A percentile compares a stretch with the other conserved stretches of the same genome.
These are phyloP conservation scores for Zaprionus inermis DNA, from an alignment of 1,140 invertebrate species.

Conservation along the genomic window DNA sequence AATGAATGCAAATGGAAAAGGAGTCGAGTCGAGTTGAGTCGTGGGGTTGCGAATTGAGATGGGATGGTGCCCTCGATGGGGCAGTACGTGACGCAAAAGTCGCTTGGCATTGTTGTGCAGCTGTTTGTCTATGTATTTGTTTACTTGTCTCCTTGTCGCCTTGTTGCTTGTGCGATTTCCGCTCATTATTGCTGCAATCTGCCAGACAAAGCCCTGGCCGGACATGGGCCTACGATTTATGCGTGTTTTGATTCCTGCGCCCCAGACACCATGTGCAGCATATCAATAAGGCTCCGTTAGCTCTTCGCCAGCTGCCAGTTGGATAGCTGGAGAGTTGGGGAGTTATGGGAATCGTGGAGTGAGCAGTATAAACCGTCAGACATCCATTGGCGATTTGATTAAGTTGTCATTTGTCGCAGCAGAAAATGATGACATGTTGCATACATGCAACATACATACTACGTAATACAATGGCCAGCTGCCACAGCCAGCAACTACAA, in stretches of 20 bases:
- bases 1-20: slow-evolving; percentile 57
- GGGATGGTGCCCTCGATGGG: slow-evolving; percentile 4
- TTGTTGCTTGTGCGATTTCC: slow-evolving; percentile 66
- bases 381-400: slow-evolving; percentile 70
- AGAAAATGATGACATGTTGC: slow-evolving; percentile 28
- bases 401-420: slow-evolving; percentile 70
- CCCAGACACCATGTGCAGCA: slow-evolving; percentile 68
- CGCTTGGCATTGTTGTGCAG: slow-evolving; percentile 41
- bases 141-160: slow-evolving; percentile 33
- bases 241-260: slow-evolving; percentile 73
- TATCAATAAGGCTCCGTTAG: slow-evolving; percentile 57
- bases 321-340: slow-evolving; percentile 49
- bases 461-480: slow-evolving; percentile 43
- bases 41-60: background rate
- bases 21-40: slow-evolving; percentile 1
- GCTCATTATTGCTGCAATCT: slow-evolving; percentile 80
- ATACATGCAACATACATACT: too few relatives aligned
- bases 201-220: slow-evolving; percentile 43
- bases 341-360: slow-evolving; percentile 27
- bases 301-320: background rate
- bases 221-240: slow-evolving; percentile 61
- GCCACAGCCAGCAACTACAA: slow-evolving; percentile 30
- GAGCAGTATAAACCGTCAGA: slow-evolving; percentile 53
- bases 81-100: slow-evolving; percentile 40
- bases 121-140: slow-evolving; percentile 34